These are phyloP conservation scores for Papilio polyxenes DNA, from an alignment of 1,140 invertebrate genomes.

Conservation along the genomic window DNA sequence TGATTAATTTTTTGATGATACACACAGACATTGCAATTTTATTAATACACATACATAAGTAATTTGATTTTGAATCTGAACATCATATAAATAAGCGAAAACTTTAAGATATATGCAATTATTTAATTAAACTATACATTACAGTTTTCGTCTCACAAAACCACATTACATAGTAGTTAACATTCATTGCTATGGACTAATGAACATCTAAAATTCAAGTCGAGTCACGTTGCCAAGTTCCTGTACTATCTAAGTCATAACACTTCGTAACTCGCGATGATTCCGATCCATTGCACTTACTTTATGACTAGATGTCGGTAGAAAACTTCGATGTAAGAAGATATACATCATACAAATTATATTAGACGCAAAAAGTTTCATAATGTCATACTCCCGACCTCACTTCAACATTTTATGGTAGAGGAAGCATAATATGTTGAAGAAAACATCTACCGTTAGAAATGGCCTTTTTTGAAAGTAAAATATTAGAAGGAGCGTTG, in stretches of 20 bases:
- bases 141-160: not conserved
- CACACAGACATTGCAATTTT: too few relatives aligned
- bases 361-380: conserved; percentile 14
- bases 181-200: not conserved
- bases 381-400: conserved; percentile 1
- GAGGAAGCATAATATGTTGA: conserved; percentile 25
- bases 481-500: too few relatives aligned
- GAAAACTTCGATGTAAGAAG: conserved; percentile 16
- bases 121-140: too few relatives aligned
- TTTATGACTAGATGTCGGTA: conserved; percentile 11
- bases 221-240: conserved; percentile 24
- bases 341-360: conserved; percentile 31
- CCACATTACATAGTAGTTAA: not conserved
- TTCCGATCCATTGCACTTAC: conserved; percentile 29
- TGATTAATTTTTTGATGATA: too few relatives aligned
- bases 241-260: conserved; percentile 16
- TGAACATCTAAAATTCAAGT: not conserved
- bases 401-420: not conserved
- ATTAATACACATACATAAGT: too few relatives aligned
- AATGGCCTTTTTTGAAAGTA: too few relatives aligned
- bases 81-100: too few relatives aligned
- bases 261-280: conserved; percentile 9
- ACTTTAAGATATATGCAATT: too few relatives aligned
- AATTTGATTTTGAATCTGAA: too few relatives aligned
- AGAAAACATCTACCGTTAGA: not conserved